Conservation (phyloP, 2,797 vertebrate genomes). For the Scomberomorus guttatus region DNA sequence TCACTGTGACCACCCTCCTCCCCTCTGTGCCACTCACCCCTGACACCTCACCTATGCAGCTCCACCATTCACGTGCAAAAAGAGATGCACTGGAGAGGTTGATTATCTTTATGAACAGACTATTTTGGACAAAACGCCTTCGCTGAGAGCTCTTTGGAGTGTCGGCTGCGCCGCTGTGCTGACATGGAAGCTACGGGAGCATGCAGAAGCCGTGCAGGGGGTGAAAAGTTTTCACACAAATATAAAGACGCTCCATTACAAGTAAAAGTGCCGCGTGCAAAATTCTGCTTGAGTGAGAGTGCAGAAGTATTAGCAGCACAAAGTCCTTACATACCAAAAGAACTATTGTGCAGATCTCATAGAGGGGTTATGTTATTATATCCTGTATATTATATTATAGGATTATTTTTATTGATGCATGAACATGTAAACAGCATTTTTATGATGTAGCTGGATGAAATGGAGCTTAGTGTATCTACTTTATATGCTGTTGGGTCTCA, state of each 20-base stretch:
- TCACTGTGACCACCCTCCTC: slow-evolving; percentile 51
- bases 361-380: too few relatives aligned
- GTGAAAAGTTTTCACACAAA: background rate
- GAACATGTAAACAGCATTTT: background rate
- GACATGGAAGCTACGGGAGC: slow-evolving; percentile 4
- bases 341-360: too few relatives aligned
- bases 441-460: background rate
- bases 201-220: background rate
- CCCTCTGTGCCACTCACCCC: slow-evolving; percentile 44
- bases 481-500: background rate
- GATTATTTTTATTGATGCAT: background rate
- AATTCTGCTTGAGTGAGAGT: too few relatives aligned
- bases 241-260: too few relatives aligned
- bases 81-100: slow-evolving; percentile 24
- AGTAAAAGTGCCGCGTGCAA: too few relatives aligned
- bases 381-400: background rate
- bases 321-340: too few relatives aligned
- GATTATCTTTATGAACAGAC: slow-evolving; percentile 49
- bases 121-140: slow-evolving; percentile 20
- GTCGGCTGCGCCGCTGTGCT: background rate
- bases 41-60: slow-evolving; percentile 41
- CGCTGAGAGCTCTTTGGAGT: background rate
- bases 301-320: too few relatives aligned
- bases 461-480: background rate
- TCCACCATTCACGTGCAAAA: slow-evolving; percentile 37